Base-by-base conservation (phyloP, 2,888 invertebrate genomes). In the Drosophila yooni region DNA sequence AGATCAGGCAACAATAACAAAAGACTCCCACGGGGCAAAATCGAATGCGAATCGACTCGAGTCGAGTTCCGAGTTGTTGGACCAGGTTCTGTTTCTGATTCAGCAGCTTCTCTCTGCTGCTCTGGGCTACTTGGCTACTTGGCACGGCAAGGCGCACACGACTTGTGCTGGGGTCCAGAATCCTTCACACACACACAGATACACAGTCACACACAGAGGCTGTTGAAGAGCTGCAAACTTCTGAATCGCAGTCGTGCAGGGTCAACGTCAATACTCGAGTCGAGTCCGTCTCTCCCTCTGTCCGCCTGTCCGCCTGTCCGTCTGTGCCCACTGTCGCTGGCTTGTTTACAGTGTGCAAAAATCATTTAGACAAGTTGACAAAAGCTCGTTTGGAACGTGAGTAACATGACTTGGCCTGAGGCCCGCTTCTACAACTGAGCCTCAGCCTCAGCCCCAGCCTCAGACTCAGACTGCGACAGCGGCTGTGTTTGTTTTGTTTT, bases 351-450 rank as follows among this genome's bases (percentile, higher is more conserved):
- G 91, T 92, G 91, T 92, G 91, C 91, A 90, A 91, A 91, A 91
- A 91, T 92, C 89, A 91, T 91, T 91, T 91, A 79, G 82, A 82
- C 82, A 90, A 90, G 89, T 91, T 92, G 92, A 92, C 92, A 92
- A 91, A 92, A 92, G 92, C 91, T 92, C 92, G 87, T 84, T 82
- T 89, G 85, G 91, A 89, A 91, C 91, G 91, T 91, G 91, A 88
- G 89, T 92, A 91, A 92, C 91, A 92, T 91, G 91, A 92, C 87
- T 89, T 75, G 83, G 82, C 79, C 81, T 73, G 73, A 78, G 88
- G 70, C 82, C 58, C 58, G 70, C 53, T 58, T 58, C 76, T 56
- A 48, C 46, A 59, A 34, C 70, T 56, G 51, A 58, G 46, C 46
- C 46, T 46, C 46, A 74, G 70, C 77, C 70, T 82, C 66, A 59